These are phyloP conservation scores for Hypotaenidia okinawae DNA, from an alignment of 2,797 vertebrate species.

Conservation along the genomic window DNA sequence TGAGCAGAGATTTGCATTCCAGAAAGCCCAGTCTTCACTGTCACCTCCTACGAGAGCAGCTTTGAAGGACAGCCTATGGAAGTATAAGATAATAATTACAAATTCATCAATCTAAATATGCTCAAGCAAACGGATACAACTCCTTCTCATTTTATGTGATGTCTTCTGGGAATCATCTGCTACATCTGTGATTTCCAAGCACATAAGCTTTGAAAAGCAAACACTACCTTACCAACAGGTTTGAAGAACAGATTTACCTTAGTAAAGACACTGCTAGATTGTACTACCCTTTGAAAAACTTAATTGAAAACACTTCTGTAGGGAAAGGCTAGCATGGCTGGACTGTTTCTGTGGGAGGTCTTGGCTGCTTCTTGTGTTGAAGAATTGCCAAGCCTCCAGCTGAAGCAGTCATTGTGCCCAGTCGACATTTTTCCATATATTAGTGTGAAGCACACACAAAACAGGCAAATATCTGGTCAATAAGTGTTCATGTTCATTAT, in stretches of 20 bases:
- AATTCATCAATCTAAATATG: neutral
- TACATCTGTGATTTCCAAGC: neutral
- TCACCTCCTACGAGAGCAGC: neutral
- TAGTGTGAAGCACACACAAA: neutral
- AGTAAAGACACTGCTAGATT: neutral
- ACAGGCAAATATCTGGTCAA: neutral
- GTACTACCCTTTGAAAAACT: neutral
- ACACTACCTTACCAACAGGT: neutral
- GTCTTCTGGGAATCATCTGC: neutral
- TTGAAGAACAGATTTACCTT: neutral
- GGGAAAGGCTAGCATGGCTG: neutral
- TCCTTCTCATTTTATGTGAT: neutral
- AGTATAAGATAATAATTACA: neutral
- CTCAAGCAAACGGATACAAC: neutral
- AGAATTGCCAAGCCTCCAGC: slow-evolving; percentile 15
- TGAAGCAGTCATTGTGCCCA: slow-evolving; percentile 14
- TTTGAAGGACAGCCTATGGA: neutral
- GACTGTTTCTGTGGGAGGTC: neutral
- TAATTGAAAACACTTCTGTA: neutral
- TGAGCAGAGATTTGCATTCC: neutral
- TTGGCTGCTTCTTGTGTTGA: neutral
- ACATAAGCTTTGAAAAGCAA: neutral
- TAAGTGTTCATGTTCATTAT: neutral
- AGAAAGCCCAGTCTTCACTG: neutral
- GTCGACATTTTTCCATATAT: neutral